A percentile compares a stretch with the other conserved stretches of the same genome.
Conservation (phyloP, 2,888 invertebrate genomes). For the Endotricha flammealis region DNA sequence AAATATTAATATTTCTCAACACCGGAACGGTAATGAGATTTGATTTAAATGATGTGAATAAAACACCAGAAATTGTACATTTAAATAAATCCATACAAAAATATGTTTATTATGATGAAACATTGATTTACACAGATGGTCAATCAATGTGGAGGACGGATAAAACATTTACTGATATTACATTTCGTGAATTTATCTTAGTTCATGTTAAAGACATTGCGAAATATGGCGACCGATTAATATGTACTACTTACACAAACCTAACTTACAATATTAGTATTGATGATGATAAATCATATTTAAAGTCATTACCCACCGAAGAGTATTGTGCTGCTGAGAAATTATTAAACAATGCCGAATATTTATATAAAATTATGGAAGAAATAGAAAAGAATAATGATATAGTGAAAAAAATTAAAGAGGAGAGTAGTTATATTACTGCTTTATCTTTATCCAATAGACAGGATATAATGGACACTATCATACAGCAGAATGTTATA, state of each 20-base stretch:
- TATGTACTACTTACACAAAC: slow-evolving; percentile 55
- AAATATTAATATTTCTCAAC: slow-evolving; percentile 40
- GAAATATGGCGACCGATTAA: slow-evolving; percentile 36
- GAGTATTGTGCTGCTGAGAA: slow-evolving; percentile 42
- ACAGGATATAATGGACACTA: slow-evolving; percentile 46
- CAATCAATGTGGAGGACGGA: slow-evolving; percentile 52
- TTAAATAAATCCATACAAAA: slow-evolving; percentile 52
- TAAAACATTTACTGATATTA: slow-evolving; percentile 33
- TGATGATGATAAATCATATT: slow-evolving; percentile 34
- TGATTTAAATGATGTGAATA: slow-evolving; percentile 24
- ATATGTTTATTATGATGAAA: slow-evolving; percentile 30
- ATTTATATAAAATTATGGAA: slow-evolving; percentile 39
- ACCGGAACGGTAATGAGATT: slow-evolving; percentile 51
- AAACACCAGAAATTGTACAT: slow-evolving; percentile 35
- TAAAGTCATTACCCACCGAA: slow-evolving; percentile 24
- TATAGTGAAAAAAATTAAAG: slow-evolving; percentile 34
- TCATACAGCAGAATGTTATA: slow-evolving; percentile 33
- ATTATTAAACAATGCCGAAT: slow-evolving; percentile 44
- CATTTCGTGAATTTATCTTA: slow-evolving; percentile 41
- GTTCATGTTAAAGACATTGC: slow-evolving; percentile 51
- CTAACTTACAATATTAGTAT: slow-evolving; percentile 44
- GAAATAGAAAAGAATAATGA: slow-evolving; percentile 42
- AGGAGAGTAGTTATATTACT: slow-evolving; percentile 47
- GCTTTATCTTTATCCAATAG: slow-evolving; percentile 52
- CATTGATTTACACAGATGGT: slow-evolving; percentile 54